Percentiles rank a stretch among this genome's conserved stretches.
These are phyloP conservation scores for Orius insidiosus DNA, from an alignment of 1,140 invertebrate genomes.

Conservation along the genomic window DNA sequence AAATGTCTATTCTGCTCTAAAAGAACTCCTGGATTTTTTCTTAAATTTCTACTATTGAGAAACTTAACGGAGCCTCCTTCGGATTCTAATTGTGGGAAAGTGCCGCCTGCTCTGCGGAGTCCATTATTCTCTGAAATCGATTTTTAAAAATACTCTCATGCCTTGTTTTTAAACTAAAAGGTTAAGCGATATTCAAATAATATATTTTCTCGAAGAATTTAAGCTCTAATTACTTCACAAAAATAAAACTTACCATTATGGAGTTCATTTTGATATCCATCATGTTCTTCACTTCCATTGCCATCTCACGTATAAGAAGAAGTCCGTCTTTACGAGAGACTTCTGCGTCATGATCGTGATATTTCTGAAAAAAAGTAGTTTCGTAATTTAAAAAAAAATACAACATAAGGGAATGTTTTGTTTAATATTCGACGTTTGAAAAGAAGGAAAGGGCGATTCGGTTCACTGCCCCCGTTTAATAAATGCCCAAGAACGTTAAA, in stretches of 20 bases:
- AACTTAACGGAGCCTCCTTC: conserved; percentile 20
- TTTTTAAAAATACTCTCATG: conserved; percentile 9
- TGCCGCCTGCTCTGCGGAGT: conserved; percentile 68
- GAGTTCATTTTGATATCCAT: conserved; percentile 81
- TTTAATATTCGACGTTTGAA: not conserved
- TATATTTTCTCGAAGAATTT: not conserved
- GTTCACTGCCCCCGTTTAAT: not conserved
- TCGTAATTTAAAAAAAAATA: too few species aligned
- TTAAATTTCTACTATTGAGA: conserved; percentile 18
- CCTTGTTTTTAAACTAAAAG: too few species aligned
- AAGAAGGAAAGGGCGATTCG: not conserved
- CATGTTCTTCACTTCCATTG: conserved; percentile 70
- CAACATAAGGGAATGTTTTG: too few species aligned
- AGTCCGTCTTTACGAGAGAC: conserved; percentile 66
- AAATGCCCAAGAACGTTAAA: not conserved
- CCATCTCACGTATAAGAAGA: conserved; percentile 61
- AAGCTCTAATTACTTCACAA: not conserved
- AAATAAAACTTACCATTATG: conserved; percentile 51
- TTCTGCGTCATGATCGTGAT: conserved; percentile 49
- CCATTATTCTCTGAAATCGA: conserved; percentile 57
- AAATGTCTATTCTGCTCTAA: conserved; percentile 44
- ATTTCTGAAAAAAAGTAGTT: conserved; percentile 43
- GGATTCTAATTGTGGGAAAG: conserved; percentile 36
- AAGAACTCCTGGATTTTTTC: conserved; percentile 14
- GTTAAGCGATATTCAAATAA: not conserved